These are phyloP conservation scores for Sepioteuthis lessoniana DNA, from an alignment of 2,888 invertebrate genomes.

Conservation along the genomic window DNA sequence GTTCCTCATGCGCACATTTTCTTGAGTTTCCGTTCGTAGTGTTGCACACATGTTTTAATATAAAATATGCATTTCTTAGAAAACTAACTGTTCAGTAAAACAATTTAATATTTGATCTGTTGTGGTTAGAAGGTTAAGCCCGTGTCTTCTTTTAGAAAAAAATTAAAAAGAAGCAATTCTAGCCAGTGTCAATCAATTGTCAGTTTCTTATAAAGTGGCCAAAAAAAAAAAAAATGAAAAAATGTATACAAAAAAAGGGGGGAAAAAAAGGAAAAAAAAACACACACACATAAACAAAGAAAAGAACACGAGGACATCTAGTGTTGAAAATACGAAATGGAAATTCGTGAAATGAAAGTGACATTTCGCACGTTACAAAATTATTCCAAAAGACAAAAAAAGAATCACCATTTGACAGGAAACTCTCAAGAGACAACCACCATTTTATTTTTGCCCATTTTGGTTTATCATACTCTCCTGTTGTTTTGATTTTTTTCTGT, in stretches of 20 bases:
- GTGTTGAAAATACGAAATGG: conserved; percentile 1
- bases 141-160: not conserved
- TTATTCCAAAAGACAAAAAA: not conserved
- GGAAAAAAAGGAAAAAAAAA: no score
- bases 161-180: not conserved
- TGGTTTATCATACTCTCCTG: not conserved
- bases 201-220: not conserved
- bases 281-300: no score
- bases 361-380: conserved; percentile 16
- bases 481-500: not conserved
- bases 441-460: not conserved
- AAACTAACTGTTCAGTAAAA: not conserved
- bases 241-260: no score
- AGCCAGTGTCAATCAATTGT: not conserved
- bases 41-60: no score
- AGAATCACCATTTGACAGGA: no score
- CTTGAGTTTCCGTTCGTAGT: no score
- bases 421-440: no score
- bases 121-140: not conserved
- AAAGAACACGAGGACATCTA: not conserved
- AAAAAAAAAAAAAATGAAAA: not conserved
- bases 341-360: not conserved
- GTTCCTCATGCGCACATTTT: no score
- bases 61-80: not conserved
- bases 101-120: not conserved